Evolutionary conservation across 2,888 invertebrate genomes (phyloP).

Genomic region (Arge pagana): DNA sequence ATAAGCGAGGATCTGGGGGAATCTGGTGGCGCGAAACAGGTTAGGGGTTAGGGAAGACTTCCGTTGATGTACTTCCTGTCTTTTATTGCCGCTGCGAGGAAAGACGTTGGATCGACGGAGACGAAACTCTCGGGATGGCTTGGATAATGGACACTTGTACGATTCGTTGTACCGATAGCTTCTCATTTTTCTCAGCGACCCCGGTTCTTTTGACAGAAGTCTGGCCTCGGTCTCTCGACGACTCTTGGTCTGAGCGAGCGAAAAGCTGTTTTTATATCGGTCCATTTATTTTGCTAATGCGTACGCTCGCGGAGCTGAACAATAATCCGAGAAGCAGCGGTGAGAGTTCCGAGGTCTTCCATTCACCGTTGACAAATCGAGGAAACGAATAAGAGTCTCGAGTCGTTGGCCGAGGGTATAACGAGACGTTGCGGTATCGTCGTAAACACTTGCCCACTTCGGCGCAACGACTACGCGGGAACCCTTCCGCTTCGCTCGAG

Average conservation of each 20-base stretch:
- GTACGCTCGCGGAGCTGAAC: too few relatives aligned
- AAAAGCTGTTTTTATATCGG: neutral
- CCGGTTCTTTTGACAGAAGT: neutral
- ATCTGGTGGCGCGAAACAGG: slow-evolving; percentile 2
- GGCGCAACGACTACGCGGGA: too few relatives aligned
- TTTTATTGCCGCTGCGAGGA: slow-evolving; percentile 24
- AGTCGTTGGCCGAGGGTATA: too few relatives aligned
- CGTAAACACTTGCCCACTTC: too few relatives aligned
- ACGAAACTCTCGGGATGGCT: slow-evolving; percentile 12
- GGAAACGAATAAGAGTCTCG: too few relatives aligned
- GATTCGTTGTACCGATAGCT: slow-evolving; percentile 7
- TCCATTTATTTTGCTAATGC: too few relatives aligned
- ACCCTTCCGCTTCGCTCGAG: too few relatives aligned
- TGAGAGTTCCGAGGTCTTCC: too few relatives aligned
- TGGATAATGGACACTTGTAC: slow-evolving; percentile 29
- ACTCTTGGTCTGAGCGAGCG: neutral
- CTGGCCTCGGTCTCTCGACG: neutral
- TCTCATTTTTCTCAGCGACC: neutral
- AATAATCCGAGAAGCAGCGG: too few relatives aligned
- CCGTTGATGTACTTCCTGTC: slow-evolving; percentile 21
- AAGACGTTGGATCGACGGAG: slow-evolving; percentile 1
- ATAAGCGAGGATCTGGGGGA: slow-evolving; percentile 30
- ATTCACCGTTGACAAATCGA: too few relatives aligned
- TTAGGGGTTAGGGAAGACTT: slow-evolving; percentile 9
- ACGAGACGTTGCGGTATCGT: too few relatives aligned